Percentiles rank a stretch among this genome's conserved stretches.
Conservation (phyloP, 2,113 vertebrate species). For the Peromyscus polionotus region DNA sequence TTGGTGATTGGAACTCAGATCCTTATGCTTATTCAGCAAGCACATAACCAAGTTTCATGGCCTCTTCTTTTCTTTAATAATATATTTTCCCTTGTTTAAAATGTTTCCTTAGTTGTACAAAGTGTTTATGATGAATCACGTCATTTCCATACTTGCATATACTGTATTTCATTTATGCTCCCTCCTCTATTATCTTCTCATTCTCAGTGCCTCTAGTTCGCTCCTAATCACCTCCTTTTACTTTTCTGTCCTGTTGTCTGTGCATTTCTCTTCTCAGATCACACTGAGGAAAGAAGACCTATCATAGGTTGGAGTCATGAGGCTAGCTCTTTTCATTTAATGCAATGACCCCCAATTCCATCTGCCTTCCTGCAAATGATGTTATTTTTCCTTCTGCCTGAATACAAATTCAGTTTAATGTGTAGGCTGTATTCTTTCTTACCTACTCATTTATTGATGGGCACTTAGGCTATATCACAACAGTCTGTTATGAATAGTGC, state of each 20-base stretch:
- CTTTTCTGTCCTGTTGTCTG: not conserved
- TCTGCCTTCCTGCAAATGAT: not conserved
- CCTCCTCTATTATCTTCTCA: not conserved
- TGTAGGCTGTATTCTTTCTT: not conserved
- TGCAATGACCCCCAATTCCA: not conserved
- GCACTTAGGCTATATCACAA: not conserved
- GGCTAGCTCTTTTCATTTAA: not conserved
- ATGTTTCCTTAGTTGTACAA: not conserved
- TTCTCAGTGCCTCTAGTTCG: not conserved
- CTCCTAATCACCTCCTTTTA: not conserved
- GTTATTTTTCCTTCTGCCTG: not conserved
- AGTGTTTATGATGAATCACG: not conserved
- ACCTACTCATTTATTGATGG: not conserved
- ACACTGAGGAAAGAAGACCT: not conserved
- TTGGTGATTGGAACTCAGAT: not conserved
- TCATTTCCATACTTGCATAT: not conserved
- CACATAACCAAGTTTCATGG: not conserved
- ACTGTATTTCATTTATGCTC: not conserved
- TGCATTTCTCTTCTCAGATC: not conserved
- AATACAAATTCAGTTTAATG: not conserved
- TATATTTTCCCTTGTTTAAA: not conserved
- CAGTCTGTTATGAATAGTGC: not conserved
- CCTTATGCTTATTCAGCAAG: not conserved
- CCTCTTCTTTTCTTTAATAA: not conserved
- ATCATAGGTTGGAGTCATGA: not conserved